Conservation (phyloP, 1,140 invertebrate species). For the Ceratina calcarata region DNA sequence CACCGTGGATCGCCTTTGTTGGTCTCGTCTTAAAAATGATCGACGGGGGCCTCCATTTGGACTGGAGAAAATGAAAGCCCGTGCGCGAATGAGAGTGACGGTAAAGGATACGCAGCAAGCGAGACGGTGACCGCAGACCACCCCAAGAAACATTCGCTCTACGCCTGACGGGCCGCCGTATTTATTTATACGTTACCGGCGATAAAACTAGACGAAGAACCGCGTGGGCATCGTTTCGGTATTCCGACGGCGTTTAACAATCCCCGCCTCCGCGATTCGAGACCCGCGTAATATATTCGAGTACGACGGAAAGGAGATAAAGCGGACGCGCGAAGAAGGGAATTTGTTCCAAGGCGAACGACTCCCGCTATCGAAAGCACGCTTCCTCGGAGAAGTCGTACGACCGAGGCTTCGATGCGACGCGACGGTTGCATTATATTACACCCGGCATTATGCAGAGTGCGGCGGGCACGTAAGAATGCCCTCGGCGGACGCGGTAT, state of each 20-base stretch:
- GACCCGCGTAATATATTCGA: not conserved
- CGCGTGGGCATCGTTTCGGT: not conserved
- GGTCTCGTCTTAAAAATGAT: constrained; percentile 41
- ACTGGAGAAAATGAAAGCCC: constrained; percentile 53
- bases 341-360: constrained; percentile 42
- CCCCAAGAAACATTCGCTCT: not conserved
- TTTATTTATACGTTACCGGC: not conserved
- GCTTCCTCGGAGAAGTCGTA: constrained; percentile 35
- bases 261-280: too few relatives aligned
- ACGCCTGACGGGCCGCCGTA: not conserved
- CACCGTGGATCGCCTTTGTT: constrained; percentile 43
- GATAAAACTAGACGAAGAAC: not conserved
- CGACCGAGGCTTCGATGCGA: constrained; percentile 14
- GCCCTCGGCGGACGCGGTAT: constrained; percentile 29
- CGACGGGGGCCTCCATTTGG: constrained; percentile 32
- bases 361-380: constrained; percentile 41
- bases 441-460: constrained; percentile 52
- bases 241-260: too few relatives aligned
- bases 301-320: not conserved
- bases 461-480: constrained; percentile 48
- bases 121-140: constrained; percentile 2
- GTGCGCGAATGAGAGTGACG: constrained; percentile 45
- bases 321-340: not conserved
- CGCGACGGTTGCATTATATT: constrained; percentile 50
- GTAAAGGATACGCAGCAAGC: constrained; percentile 8